A percentile compares a stretch with the other conserved stretches of the same genome.
Evolutionary conservation across 2,797 vertebrate species (phyloP).

Genomic region (Falco columbarius): DNA sequence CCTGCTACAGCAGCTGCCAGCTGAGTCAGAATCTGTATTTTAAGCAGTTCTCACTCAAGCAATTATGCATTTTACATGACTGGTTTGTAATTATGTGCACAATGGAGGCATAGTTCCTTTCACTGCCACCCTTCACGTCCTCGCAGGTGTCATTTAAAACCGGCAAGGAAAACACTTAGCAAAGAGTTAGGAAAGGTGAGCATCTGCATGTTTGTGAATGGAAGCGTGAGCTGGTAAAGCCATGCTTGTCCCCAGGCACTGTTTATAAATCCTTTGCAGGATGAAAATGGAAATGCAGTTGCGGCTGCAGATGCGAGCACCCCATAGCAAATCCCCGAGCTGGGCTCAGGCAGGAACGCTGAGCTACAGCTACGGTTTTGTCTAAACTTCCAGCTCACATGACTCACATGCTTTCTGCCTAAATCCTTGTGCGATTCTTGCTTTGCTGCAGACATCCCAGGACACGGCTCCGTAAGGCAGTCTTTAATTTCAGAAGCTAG

Average conservation of each 20-base stretch:
- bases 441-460: not conserved
- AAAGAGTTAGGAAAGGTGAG: not conserved
- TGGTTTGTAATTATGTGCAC: not conserved
- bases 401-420: not conserved
- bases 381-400: not conserved
- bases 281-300: not conserved
- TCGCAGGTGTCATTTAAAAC: not conserved
- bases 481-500: not conserved
- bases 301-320: rapidly evolving
- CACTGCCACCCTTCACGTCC: not conserved
- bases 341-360: not conserved
- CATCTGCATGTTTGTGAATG: not conserved
- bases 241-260: not conserved
- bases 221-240: rapidly evolving
- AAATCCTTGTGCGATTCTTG: not conserved
- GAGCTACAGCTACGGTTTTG: not conserved
- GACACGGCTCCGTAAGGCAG: not conserved
- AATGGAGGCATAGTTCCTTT: not conserved
- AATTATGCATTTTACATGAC: not conserved
- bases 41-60: not conserved
- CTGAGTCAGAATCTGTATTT: slow-evolving; percentile 15
- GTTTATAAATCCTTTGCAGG: not conserved
- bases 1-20: not conserved
- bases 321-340: not conserved
- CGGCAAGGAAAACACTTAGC: not conserved